A percentile compares a stretch with the other conserved stretches of the same genome.
Evolutionary conservation across 1,140 invertebrate species (phyloP).

Genomic region (Pogonomyrmex californicus): DNA sequence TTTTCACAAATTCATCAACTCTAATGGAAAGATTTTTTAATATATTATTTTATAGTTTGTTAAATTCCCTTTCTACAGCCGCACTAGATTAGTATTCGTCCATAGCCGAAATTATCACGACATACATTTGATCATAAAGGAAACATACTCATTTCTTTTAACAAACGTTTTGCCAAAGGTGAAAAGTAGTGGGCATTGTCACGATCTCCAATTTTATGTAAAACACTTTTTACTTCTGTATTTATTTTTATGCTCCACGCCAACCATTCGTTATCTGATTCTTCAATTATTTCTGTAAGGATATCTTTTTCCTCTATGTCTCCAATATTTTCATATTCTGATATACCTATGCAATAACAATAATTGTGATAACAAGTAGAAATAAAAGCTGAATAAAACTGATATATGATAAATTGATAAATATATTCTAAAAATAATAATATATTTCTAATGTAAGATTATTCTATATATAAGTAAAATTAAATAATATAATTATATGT

Average conservation of each 20-base stretch:
- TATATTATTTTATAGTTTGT: background rate
- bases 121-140: background rate
- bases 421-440: too few species aligned
- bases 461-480: too few species aligned
- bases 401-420: too few species aligned
- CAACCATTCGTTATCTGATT: background rate
- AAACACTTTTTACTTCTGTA: background rate
- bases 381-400: too few species aligned
- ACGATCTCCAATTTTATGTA: background rate
- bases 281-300: background rate
- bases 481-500: too few species aligned
- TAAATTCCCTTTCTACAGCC: slow-evolving; percentile 1
- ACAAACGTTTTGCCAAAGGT: background rate
- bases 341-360: too few species aligned
- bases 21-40: background rate
- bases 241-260: background rate
- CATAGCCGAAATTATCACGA: background rate
- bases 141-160: background rate
- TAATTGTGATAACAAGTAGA: too few species aligned
- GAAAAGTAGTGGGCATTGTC: background rate
- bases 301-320: too few species aligned
- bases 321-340: too few species aligned
- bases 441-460: too few species aligned
- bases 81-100: slow-evolving; percentile 1
- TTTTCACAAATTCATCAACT: slow-evolving; percentile 3